A percentile compares a stretch with the other conserved stretches of the same genome.
These are phyloP conservation scores for Choristoneura rosaceana DNA, from an alignment of 2,888 invertebrate genomes.

Conservation along the genomic window DNA sequence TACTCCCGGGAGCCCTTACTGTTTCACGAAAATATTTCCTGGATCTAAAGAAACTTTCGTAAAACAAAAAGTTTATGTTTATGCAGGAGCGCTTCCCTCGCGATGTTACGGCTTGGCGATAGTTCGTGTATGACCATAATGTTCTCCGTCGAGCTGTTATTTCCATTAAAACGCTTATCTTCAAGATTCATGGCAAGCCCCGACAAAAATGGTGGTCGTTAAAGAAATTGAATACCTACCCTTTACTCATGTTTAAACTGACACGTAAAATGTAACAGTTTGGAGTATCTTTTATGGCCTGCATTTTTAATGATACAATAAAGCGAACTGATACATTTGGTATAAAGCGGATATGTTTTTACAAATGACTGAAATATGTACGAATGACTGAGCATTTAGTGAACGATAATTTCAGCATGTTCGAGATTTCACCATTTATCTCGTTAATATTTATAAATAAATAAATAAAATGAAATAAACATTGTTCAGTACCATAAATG, in stretches of 20 bases:
- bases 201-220: constrained; percentile 76
- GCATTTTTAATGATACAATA: constrained; percentile 4
- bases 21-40: constrained; percentile 36
- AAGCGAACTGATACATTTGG: not conserved
- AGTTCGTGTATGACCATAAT: constrained; percentile 71
- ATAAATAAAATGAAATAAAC: too few species aligned
- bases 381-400: not conserved
- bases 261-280: constrained; percentile 39
- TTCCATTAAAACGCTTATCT: constrained; percentile 79
- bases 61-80: constrained; percentile 65
- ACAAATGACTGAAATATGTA: not conserved
- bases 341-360: not conserved
- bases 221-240: constrained; percentile 77
- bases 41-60: constrained; percentile 41
- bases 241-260: constrained; percentile 69
- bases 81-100: constrained; percentile 65
- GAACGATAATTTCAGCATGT: not conserved
- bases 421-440: not conserved
- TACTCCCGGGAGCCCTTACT: constrained; percentile 30
- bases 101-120: constrained; percentile 65
- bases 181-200: constrained; percentile 73
- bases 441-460: not conserved
- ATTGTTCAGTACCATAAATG: too few species aligned
- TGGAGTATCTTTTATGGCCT: constrained; percentile 4
- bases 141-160: constrained; percentile 68